These are phyloP conservation scores for Manduca sexta DNA, from an alignment of 1,140 invertebrate species.

Conservation along the genomic window DNA sequence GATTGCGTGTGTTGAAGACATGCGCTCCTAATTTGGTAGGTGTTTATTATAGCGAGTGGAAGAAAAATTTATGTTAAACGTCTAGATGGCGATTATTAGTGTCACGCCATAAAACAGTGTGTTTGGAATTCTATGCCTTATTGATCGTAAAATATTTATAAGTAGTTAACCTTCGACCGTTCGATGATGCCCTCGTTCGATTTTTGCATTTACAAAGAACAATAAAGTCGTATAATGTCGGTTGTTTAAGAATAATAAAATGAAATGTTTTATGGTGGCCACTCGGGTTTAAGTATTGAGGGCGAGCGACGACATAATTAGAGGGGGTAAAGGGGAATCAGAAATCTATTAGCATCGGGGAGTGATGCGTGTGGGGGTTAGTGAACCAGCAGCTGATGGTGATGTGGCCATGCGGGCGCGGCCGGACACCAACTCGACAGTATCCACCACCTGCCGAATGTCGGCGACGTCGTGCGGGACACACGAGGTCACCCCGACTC, in stretches of 20 bases:
- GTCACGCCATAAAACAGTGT: constrained; percentile 1
- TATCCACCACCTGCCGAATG: constrained; percentile 34
- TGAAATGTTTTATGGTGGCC: constrained; percentile 1
- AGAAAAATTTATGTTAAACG: constrained; percentile 7
- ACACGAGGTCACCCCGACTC: no score
- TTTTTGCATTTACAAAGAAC: not conserved
- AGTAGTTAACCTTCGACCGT: not conserved
- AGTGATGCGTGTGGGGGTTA: constrained; percentile 38
- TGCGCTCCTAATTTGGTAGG: not conserved
- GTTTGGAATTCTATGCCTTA: constrained; percentile 4
- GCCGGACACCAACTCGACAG: constrained; percentile 34
- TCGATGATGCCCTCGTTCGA: not conserved
- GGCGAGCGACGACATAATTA: not conserved
- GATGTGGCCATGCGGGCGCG: constrained; percentile 36
- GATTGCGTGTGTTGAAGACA: constrained; percentile 22
- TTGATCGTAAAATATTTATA: constrained; percentile 3
- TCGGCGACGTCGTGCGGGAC: constrained; percentile 4
- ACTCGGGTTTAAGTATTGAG: constrained; percentile 1
- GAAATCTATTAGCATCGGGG: constrained; percentile 27
- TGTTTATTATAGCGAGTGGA: constrained; percentile 6
- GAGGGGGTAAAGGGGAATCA: constrained; percentile 24
- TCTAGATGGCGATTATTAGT: constrained; percentile 2
- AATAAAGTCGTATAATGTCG: not conserved
- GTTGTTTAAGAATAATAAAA: constrained; percentile 1
- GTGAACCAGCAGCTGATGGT: constrained; percentile 49